These are phyloP conservation scores for Panagrolaimus sp. DNA, from an alignment of 1,140 invertebrate species.

Conservation along the genomic window DNA sequence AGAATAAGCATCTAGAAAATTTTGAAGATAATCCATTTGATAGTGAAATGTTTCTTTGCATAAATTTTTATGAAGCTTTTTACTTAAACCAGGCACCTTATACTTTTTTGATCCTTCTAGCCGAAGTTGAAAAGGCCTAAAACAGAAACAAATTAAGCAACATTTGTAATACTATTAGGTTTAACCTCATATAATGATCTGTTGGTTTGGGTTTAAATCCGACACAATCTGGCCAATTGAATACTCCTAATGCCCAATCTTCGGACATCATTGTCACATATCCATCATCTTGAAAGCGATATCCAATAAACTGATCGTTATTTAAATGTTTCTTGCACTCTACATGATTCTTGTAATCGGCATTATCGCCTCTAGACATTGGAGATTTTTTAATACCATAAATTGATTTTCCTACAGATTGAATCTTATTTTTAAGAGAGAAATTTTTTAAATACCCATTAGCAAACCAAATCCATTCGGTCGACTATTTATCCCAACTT, in stretches of 20 bases:
- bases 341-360: neutral
- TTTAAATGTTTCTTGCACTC: neutral
- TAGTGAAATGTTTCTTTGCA: neutral
- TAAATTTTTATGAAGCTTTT: neutral
- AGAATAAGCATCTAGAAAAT: neutral
- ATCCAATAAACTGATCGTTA: neutral
- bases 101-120: too few species aligned
- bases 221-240: neutral
- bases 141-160: too few species aligned
- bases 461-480: constrained; percentile 28
- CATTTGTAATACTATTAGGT: too few species aligned
- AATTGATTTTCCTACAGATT: neutral
- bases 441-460: constrained; percentile 19
- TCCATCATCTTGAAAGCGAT: neutral
- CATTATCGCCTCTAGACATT: neutral
- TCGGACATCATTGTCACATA: constrained; percentile 1
- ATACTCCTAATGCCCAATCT: neutral
- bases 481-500: constrained; percentile 29
- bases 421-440: too few species aligned
- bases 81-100: neutral
- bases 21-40: constrained; percentile 16
- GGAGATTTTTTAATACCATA: neutral
- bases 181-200: too few species aligned
- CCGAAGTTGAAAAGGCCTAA: too few species aligned
- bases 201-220: too few species aligned